phyloP scores from a whole-genome alignment of 2,888 invertebrate genomes.

The Cryptophagus acutangulus region DNA sequence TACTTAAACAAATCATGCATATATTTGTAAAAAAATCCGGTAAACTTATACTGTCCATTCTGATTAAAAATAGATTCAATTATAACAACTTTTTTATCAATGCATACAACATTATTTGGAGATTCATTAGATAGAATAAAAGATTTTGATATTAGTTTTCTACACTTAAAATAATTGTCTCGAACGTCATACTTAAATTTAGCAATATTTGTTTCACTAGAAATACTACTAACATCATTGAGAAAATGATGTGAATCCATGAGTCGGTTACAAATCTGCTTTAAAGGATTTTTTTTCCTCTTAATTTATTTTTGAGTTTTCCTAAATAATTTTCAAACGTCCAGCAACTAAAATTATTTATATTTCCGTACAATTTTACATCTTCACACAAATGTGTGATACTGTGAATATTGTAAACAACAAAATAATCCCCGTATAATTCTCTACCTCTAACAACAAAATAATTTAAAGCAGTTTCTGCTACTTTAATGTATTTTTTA shows the following conservation, averaged over 20 bases:
- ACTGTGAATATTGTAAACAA: constrained; percentile 9
- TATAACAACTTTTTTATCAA: constrained; percentile 5
- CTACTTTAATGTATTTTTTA: constrained; percentile 4
- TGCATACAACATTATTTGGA: constrained; percentile 10
- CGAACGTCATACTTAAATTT: background rate
- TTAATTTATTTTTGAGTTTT: constrained; percentile 5
- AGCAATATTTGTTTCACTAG: no score
- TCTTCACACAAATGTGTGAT: constrained; percentile 6
- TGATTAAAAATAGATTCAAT: constrained; percentile 8
- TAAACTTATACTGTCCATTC: constrained; percentile 3
- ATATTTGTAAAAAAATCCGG: constrained; percentile 7
- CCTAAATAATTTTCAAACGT: constrained; percentile 11
- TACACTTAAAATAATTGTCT: constrained; percentile 7
- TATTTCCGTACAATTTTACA: constrained; percentile 5
- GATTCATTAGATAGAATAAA: constrained; percentile 7
- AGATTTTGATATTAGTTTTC: constrained; percentile 2
- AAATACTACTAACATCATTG: no score
- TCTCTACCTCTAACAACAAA: constrained; percentile 8
- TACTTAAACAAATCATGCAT: constrained; percentile 5
- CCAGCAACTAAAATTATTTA: constrained; percentile 10
- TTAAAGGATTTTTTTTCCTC: constrained; percentile 5
- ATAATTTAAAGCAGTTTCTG: constrained; percentile 2
- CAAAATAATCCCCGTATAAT: constrained; percentile 10
- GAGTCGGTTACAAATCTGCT: constrained; percentile 9
- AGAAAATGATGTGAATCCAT: no score